Conservation (phyloP, 2,888 invertebrate species). For the Resseliella maxima region DNA sequence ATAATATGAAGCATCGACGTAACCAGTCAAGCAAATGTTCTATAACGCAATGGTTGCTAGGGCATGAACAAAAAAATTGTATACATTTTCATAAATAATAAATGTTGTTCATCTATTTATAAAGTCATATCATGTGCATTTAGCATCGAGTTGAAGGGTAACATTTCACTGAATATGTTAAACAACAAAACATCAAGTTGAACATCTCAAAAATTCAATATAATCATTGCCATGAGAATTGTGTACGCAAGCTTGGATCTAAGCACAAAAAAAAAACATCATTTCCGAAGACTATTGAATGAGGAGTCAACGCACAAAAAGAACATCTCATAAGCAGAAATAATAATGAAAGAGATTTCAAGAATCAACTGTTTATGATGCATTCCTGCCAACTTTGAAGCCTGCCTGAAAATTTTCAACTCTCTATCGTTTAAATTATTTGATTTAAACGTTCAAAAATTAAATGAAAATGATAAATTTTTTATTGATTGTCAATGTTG, state of each 20-base stretch:
- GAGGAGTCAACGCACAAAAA: too few species aligned
- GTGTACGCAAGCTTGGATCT: too few species aligned
- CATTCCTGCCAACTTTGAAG: not conserved
- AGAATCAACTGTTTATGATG: not conserved
- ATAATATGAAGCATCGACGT: not conserved
- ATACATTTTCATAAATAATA: conserved; percentile 11
- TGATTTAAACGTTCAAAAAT: too few species aligned
- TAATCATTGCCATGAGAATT: not conserved
- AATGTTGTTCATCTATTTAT: not conserved
- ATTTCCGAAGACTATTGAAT: too few species aligned
- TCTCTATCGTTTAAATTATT: too few species aligned
- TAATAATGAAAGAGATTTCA: not conserved
- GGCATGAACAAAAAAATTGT: not conserved
- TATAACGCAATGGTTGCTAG: not conserved
- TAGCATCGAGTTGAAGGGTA: not conserved
- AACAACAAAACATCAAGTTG: not conserved
- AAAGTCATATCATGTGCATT: not conserved
- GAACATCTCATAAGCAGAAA: not conserved
- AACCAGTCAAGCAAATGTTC: too few species aligned
- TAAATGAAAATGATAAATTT: too few species aligned
- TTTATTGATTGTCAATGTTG: too few species aligned
- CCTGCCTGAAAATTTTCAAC: too few species aligned
- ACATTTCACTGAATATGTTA: not conserved
- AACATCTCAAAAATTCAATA: not conserved
- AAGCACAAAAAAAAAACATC: too few species aligned